Base-by-base conservation (phyloP, 2,797 vertebrate genomes). In the Onychomys arenicola region DNA sequence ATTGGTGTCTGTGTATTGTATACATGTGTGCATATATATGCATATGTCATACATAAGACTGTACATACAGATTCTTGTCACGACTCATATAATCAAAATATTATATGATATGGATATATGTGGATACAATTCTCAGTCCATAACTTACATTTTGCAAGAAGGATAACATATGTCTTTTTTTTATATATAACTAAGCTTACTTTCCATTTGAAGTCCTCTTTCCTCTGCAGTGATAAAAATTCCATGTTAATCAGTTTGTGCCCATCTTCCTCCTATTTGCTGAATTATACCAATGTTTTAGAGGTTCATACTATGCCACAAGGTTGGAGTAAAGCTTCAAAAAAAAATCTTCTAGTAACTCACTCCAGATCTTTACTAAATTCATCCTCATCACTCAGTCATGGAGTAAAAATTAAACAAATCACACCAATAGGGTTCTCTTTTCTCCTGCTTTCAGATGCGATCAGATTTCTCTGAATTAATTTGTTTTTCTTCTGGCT, bases 151-250 rank as follows among this genome's bases (percentile, higher is more conserved):
- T 94, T 97, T 95, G 5, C 65, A 86, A 82, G 88, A 97, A 80
- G 40, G 19, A 57, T 55, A 95, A 89, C 89, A 96, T 95, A 93
- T 94, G 92, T 86, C 92, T 57, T 80, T 95, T 96, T 96, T 95
- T 81, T 89, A 6, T 89, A 83, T 52, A 52, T 52, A 52, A 96
- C 67, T 96, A 65, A 89, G 61, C 61, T 88, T 76, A 63, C 67
- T 95, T 97, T 97, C 95, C 96, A 89, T 98, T 97, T 97, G 0
- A 0, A 93, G 80, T 87, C 23, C 21, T 73, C 27, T 87, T 94
- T 76, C 91, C 94, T 83, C 80, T 89, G 11, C 59, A 67, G 71
- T 49, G 25, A 77, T 90, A 40, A 65, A 97, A 95, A 95, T 17
- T 89, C 71, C 83, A 0, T 65, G n/a, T 91, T 96, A 96, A 92